A percentile compares a stretch with the other conserved stretches of the same genome.
phyloP scores from a whole-genome alignment of 2,888 invertebrate genomes.

The Pocota personata region DNA sequence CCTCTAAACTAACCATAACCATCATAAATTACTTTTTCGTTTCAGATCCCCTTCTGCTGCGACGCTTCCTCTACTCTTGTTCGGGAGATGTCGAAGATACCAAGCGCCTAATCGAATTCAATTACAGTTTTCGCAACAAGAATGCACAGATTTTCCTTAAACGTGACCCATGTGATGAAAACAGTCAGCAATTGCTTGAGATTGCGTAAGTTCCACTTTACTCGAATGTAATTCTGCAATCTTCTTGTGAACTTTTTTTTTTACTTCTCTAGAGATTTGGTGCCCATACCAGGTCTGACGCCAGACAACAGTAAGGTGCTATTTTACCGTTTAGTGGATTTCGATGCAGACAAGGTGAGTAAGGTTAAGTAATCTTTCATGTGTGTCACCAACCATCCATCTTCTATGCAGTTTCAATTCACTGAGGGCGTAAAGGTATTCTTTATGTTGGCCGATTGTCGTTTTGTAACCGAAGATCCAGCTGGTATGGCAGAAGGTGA shows the following conservation, averaged over 20 bases:
- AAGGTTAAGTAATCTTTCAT: neutral
- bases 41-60: slow-evolving; percentile 75
- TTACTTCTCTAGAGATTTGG: slow-evolving; percentile 85
- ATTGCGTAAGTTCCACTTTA: slow-evolving; percentile 78
- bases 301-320: slow-evolving; percentile 87
- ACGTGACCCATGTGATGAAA: slow-evolving; percentile 83
- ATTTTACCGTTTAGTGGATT: slow-evolving; percentile 86
- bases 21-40: neutral
- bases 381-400: neutral
- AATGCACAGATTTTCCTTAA: slow-evolving; percentile 84
- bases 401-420: slow-evolving; percentile 84
- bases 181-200: slow-evolving; percentile 78
- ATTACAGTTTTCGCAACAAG: slow-evolving; percentile 84
- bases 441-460: slow-evolving; percentile 89
- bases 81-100: slow-evolving; percentile 78
- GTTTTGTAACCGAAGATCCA: slow-evolving; percentile 84
- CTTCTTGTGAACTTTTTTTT: slow-evolving; percentile 52
- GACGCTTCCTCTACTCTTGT: slow-evolving; percentile 80
- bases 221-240: neutral
- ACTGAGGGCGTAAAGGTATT: slow-evolving; percentile 87
- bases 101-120: slow-evolving; percentile 80
- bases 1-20: neutral
- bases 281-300: slow-evolving; percentile 87
- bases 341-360: slow-evolving; percentile 84
- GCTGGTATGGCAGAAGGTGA: slow-evolving; percentile 87